phyloP scores from a whole-genome alignment of 2,888 invertebrate species.

The Scaptomyza flava region DNA sequence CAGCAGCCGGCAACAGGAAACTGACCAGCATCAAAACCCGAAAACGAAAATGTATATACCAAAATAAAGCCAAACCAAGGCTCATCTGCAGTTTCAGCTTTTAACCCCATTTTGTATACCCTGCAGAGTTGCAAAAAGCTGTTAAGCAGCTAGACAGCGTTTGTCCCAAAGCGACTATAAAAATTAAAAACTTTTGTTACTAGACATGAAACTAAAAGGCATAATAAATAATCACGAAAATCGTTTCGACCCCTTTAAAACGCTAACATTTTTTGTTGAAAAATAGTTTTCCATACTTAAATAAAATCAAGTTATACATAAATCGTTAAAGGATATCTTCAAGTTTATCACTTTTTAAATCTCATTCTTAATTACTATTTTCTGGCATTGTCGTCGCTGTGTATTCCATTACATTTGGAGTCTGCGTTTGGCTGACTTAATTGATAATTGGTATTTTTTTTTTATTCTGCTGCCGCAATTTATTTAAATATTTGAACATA shows the following conservation, averaged over 20 bases:
- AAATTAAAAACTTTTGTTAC: background rate
- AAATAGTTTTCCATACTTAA: too few relatives aligned
- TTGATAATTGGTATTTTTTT: conserved; percentile 74
- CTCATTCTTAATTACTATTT: conserved; percentile 41
- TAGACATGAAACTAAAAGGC: background rate
- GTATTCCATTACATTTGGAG: conserved; percentile 70
- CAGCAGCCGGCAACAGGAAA: conserved; percentile 62
- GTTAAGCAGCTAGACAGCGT: background rate
- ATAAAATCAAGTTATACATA: too few relatives aligned
- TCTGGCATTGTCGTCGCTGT: conserved; percentile 44
- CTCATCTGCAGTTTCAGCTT: conserved; percentile 32
- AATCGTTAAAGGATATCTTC: conserved; percentile 6
- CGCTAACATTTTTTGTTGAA: background rate
- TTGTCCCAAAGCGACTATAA: background rate
- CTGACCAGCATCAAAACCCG: conserved; percentile 60
- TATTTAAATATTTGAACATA: conserved; percentile 77
- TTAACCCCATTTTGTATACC: conserved; percentile 27
- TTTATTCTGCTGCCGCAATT: conserved; percentile 36
- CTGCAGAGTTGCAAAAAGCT: conserved; percentile 9
- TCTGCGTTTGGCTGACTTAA: conserved; percentile 77
- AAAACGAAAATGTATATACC: conserved; percentile 54
- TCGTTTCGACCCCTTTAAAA: background rate
- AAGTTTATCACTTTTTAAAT: background rate
- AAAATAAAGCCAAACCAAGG: conserved; percentile 22
- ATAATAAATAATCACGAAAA: background rate